Evolutionary conservation across 2,888 invertebrate species (phyloP), one percentile per base, ranked within the genome.

Genomic region (Prosopocoilus inquinatus): DNA sequence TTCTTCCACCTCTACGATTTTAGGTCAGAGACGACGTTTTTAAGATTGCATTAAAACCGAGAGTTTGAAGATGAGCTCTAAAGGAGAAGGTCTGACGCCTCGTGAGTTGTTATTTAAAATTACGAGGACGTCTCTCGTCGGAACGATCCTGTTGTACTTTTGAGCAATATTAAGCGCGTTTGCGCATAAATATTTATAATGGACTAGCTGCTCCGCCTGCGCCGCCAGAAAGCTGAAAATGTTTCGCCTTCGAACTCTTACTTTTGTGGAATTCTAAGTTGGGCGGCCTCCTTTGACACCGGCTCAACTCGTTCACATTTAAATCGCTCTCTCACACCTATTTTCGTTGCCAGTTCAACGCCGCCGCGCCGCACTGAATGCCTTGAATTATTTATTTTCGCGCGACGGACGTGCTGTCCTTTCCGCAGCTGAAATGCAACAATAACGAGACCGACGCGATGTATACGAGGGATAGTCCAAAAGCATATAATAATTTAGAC

Each of bases 201-300:
- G 41, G 41, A 9, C 41, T 28, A 28, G 20, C 20, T 9, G 13
- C 16, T 41, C 41, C 16, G 11, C 11, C 41, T 15, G 9, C 41
- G 41, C 41, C 16, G 41, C 12, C 41, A 38, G 41, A 9, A 11
- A 41, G 41, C 16, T 41, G 15, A 41, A 41, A 41, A 41, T 41
- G 41, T 41, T 41, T 41, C 41, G 16, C 41, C 41, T 41, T 41
- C 41, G 16, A 41, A 41, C 41, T 41, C 41, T 16, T 41, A 41
- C 41, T 41, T 41, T 41, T 41, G 41, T 41, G 41, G 41, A 41
- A 41, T 41, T 41, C 41, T 41, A 41, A 41, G 41, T 41, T 16
- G 41, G 36, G 41, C 41, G 41, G 41, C 41, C 15, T 41, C 41
- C 41, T 41, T 41, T 41, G 41, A 41, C 41, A 16, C 16, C 13